Base-by-base conservation (phyloP, 2,797 vertebrate species). In the Cuniculus paca region DNA sequence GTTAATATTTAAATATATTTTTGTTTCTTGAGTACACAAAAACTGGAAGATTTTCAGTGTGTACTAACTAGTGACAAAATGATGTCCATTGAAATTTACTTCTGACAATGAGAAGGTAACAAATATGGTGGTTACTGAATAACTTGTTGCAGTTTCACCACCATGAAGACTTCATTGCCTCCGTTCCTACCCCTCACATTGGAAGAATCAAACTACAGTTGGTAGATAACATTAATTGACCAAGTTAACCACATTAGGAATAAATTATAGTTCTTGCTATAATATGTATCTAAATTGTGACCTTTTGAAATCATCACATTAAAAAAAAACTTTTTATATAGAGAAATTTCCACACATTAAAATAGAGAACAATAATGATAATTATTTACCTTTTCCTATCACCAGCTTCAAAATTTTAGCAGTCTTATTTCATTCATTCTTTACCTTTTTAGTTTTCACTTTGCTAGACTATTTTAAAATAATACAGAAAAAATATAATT, bases 1-100 rank as follows among this genome's bases (percentile, higher is more conserved):
- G n/a, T 68, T 70, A 80, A 52, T 75, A 81, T 68, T 77, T 88
- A 85, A 91, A 56, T 68, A 90, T 19, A 26, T n/a, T 75, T 96
- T 79, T 80, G 26, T 87, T 89, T 89, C 63, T 24, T 70, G 68
- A 84, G 28, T 50, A n/a, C 4, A 36, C 19, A 91, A 60, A 90
- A 81, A 68, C 48, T 70, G 39, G 4, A 42, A 79, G 48, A 39
- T 16, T 63, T 65, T 11, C n/a, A 72, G 75, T 58, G 6, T 61
- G 5, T 93, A 19, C 14, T 52, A 8, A 22, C 48, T 16, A 50
- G 42, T 70, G n/a, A 86, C 12, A 78, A 80, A 84, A 86, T 90
- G 34, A 82, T 42, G 24, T 36, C 39, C n/a, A n/a, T 3, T 58
- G 39, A 45, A 60, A 60, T 90, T 88, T 90, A 36, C 1, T 70